phyloP scores from a whole-genome alignment of 2,888 invertebrate species.

The Ceraclea dissimilis region DNA sequence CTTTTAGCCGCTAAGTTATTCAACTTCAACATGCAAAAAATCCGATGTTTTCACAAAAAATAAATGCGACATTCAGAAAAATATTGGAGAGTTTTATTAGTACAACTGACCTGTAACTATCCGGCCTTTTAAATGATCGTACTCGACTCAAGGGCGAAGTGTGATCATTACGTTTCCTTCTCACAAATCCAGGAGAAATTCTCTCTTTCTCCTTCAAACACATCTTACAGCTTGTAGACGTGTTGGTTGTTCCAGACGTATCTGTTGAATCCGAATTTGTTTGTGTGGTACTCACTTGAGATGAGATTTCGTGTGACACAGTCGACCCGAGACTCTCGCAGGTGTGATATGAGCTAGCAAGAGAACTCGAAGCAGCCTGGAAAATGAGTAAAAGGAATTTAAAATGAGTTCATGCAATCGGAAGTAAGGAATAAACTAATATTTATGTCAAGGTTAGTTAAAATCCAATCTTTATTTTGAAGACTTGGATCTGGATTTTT shows the following conservation, averaged over 20 bases:
- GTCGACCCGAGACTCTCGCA: slow-evolving; percentile 45
- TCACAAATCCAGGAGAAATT: slow-evolving; percentile 40
- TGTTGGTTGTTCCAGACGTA: slow-evolving; percentile 31
- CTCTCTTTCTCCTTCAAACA: slow-evolving; percentile 44
- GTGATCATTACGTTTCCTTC: slow-evolving; percentile 33
- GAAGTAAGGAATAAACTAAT: too few relatives aligned
- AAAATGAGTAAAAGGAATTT: too few relatives aligned
- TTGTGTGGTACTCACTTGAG: slow-evolving; percentile 17
- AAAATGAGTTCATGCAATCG: too few relatives aligned
- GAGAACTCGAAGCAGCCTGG: slow-evolving; percentile 13
- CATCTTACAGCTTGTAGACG: slow-evolving; percentile 33
- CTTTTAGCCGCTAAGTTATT: too few relatives aligned
- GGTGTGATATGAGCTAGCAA: slow-evolving; percentile 40
- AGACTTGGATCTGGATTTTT: too few relatives aligned
- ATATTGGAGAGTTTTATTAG: too few relatives aligned
- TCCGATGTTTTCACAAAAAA: too few relatives aligned
- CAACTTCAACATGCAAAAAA: too few relatives aligned
- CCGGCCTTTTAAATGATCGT: slow-evolving; percentile 28
- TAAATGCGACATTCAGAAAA: too few relatives aligned
- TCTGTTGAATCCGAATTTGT: slow-evolving; percentile 16
- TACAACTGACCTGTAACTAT: slow-evolving; percentile 20
- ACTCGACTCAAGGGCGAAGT: slow-evolving; percentile 48
- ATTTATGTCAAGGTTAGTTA: too few relatives aligned
- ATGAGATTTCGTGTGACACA: slow-evolving; percentile 32
- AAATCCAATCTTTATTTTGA: too few relatives aligned